These are phyloP conservation scores for Drymonia ruficornis DNA, from an alignment of 2,888 invertebrate species.

Conservation along the genomic window DNA sequence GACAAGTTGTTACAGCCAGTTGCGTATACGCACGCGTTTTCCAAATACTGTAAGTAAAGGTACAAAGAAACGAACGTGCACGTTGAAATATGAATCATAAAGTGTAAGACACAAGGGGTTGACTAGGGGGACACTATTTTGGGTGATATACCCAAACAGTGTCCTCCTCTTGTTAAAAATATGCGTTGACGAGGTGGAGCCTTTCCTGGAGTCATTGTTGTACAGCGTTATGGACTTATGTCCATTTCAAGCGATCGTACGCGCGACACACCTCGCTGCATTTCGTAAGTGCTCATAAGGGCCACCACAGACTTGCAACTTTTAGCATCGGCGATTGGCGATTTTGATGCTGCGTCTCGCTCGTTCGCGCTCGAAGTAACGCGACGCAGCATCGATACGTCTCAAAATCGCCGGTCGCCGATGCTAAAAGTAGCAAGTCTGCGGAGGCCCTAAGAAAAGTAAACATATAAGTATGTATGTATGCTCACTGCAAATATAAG, in stretches of 20 bases:
- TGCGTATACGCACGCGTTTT: constrained; percentile 43
- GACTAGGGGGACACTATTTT: not conserved
- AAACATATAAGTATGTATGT: no score
- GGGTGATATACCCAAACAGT: no score
- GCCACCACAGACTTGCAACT: no score
- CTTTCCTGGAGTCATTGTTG: not conserved
- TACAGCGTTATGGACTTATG: not conserved
- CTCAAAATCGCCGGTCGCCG: no score
- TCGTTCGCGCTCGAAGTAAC: no score
- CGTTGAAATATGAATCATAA: constrained; percentile 1
- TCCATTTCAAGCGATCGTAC: not conserved
- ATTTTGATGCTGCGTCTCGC: no score
- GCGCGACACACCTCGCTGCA: not conserved
- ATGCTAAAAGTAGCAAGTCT: no score
- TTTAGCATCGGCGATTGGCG: no score
- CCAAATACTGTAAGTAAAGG: constrained; percentile 18
- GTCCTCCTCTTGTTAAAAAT: not conserved
- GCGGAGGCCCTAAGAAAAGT: no score
- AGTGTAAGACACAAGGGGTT: not conserved
- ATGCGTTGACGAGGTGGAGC: not conserved
- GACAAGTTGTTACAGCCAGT: constrained; percentile 37
- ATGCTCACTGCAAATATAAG: not conserved
- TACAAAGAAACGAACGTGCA: not conserved
- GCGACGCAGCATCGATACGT: no score
- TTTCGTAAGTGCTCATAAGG: not conserved